These are phyloP conservation scores for Anthrax anthrax DNA, from an alignment of 2,888 invertebrate species.

Conservation along the genomic window DNA sequence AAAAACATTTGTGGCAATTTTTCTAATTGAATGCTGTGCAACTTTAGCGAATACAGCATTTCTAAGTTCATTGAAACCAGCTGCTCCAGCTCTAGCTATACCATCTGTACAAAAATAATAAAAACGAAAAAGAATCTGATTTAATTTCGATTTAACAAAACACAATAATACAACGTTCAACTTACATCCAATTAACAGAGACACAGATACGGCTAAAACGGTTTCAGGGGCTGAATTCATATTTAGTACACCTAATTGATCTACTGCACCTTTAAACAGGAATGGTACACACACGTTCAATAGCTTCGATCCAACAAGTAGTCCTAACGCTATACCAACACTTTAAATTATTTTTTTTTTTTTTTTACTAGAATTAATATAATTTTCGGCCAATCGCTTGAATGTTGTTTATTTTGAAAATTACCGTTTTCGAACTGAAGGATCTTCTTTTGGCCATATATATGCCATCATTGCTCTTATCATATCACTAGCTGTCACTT, in stretches of 20 bases:
- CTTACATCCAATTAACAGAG: slow-evolving; percentile 80
- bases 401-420: not conserved
- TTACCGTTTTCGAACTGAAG: slow-evolving; percentile 26
- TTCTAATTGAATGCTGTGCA: slow-evolving; percentile 90
- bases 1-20: slow-evolving; percentile 90
- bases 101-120: slow-evolving; percentile 54
- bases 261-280: slow-evolving; percentile 86
- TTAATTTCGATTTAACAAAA: too few species aligned
- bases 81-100: slow-evolving; percentile 74
- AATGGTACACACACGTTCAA: slow-evolving; percentile 90
- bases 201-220: slow-evolving; percentile 59
- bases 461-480: slow-evolving; percentile 75
- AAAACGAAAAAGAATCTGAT: not conserved
- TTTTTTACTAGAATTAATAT: slow-evolving; percentile 26
- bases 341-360: slow-evolving; percentile 60
- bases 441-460: slow-evolving; percentile 82
- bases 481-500: slow-evolving; percentile 64
- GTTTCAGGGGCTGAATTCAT: slow-evolving; percentile 70
- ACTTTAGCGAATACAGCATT: slow-evolving; percentile 98
- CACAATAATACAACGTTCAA: too few species aligned
- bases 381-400: too few species aligned
- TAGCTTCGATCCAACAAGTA: slow-evolving; percentile 70
- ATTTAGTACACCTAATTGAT: slow-evolving; percentile 65
- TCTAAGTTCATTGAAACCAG: slow-evolving; percentile 88
- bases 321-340: slow-evolving; percentile 68